Conservation (phyloP, 1,140 invertebrate species). For the Drosophila ercepeae region DNA sequence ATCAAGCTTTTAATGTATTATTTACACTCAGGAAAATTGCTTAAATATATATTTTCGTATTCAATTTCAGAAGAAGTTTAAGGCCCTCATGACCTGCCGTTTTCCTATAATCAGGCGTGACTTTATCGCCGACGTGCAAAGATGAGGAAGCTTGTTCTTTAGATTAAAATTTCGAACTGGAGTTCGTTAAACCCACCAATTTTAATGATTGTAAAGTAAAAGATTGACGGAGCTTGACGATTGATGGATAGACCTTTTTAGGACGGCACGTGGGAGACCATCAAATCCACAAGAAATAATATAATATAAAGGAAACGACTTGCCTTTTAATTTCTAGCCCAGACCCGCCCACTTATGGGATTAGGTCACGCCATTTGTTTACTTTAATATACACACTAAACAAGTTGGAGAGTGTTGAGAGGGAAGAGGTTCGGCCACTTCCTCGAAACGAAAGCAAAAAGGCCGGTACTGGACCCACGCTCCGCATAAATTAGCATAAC, state of each 20-base stretch:
- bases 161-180: conserved; percentile 13
- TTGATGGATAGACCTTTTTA: conserved; percentile 41
- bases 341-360: conserved; percentile 32
- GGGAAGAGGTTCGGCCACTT: conserved; percentile 31
- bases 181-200: conserved; percentile 58
- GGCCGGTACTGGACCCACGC: conserved; percentile 65
- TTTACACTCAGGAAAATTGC: background rate
- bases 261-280: conserved; percentile 44
- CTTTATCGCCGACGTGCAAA: conserved; percentile 34
- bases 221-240: conserved; percentile 31
- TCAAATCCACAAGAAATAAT: conserved; percentile 8
- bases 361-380: conserved; percentile 61
- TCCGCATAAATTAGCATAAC: conserved; percentile 76
- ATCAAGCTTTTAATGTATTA: conserved; percentile 5
- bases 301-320: conserved; percentile 26
- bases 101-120: conserved; percentile 27
- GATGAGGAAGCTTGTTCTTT: conserved; percentile 36
- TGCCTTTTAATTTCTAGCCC: background rate
- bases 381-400: conserved; percentile 3
- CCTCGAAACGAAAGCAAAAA: conserved; percentile 48
- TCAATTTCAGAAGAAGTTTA: background rate
- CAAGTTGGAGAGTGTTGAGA: background rate
- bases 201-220: conserved; percentile 9
- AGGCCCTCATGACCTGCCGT: background rate
- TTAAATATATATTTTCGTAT: background rate